A percentile compares a stretch with the other conserved stretches of the same genome.
phyloP scores from a whole-genome alignment of 2,888 invertebrate species.

The Stictocephala bisonia region DNA sequence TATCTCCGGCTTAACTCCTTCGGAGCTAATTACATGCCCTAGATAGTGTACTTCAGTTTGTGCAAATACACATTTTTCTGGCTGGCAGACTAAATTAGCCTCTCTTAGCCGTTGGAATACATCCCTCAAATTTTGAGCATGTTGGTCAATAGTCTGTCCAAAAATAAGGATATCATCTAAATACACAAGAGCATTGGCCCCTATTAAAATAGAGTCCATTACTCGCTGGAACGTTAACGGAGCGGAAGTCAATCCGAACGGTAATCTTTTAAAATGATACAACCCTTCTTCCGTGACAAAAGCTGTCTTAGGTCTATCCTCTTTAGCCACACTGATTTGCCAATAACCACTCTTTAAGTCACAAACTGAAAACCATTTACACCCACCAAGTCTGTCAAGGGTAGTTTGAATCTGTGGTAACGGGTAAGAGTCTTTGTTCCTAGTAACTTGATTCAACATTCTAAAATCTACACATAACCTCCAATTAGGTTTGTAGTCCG shows the following conservation, averaged over 20 bases:
- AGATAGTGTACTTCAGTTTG: too few relatives aligned
- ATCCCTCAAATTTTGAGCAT: not conserved
- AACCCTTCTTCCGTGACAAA: constrained; percentile 2
- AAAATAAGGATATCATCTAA: constrained; percentile 35
- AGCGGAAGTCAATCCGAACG: constrained; percentile 10
- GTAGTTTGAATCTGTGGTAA: constrained; percentile 1
- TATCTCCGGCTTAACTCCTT: too few relatives aligned
- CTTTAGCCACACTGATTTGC: constrained; percentile 23
- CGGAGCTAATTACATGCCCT: too few relatives aligned
- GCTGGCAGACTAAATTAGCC: too few relatives aligned
- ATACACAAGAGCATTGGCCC: not conserved
- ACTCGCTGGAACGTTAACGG: not conserved
- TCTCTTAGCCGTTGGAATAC: constrained; percentile 7
- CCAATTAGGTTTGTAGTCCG: not conserved
- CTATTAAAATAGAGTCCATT: constrained; percentile 10
- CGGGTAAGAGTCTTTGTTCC: constrained; percentile 15
- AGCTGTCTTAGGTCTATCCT: constrained; percentile 4
- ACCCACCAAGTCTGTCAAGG: not conserved
- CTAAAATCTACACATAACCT: constrained; percentile 34
- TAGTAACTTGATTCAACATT: constrained; percentile 4
- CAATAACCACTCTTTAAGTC: constrained; percentile 17
- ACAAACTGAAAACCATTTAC: constrained; percentile 10
- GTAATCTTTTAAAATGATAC: not conserved
- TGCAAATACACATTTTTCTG: too few relatives aligned
- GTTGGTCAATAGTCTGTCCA: constrained; percentile 18